Evolutionary conservation across 2,797 vertebrate species (phyloP).

Genomic region (Pseudomugil tenellus): DNA sequence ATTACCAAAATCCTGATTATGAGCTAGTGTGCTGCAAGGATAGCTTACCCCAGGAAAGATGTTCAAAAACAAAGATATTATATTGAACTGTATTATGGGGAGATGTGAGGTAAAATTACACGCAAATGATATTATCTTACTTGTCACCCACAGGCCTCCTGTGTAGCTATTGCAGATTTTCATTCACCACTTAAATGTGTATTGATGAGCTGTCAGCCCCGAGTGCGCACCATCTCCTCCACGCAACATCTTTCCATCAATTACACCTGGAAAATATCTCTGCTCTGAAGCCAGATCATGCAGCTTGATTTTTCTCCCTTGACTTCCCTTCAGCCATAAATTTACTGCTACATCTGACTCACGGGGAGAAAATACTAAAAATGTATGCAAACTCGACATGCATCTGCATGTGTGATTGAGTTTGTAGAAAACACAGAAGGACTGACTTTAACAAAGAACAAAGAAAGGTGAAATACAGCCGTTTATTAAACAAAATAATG

Average conservation of each 20-base stretch:
- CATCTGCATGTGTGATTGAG: not conserved
- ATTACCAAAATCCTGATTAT: slow-evolving; percentile 15
- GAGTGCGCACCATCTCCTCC: slow-evolving; percentile 48
- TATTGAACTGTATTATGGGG: not conserved
- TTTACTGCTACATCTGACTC: not conserved
- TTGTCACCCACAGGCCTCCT: slow-evolving; percentile 6
- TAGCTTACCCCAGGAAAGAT: not conserved
- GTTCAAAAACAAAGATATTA: slow-evolving; percentile 6
- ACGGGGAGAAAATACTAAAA: slow-evolving; percentile 1
- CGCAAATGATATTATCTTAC: slow-evolving; percentile 3
- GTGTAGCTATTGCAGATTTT: slow-evolving; percentile 2
- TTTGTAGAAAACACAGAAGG: slow-evolving; percentile 9
- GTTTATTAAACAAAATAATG: not conserved
- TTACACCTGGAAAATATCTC: slow-evolving; percentile 36
- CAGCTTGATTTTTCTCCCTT: slow-evolving; percentile 27
- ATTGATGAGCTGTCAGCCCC: slow-evolving; percentile 63
- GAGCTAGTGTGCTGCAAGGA: slow-evolving; percentile 9
- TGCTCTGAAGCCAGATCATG: slow-evolving; percentile 9
- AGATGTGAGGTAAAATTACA: slow-evolving; percentile 14
- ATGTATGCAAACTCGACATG: slow-evolving; percentile 4
- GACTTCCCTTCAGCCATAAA: slow-evolving; percentile 1
- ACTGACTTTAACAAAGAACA: not conserved
- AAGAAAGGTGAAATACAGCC: too few species aligned
- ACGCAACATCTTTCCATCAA: slow-evolving; percentile 45
- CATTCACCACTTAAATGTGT: slow-evolving; percentile 31